phyloP scores from a whole-genome alignment of 2,797 vertebrate genomes.

The Sebastes oblongus region DNA sequence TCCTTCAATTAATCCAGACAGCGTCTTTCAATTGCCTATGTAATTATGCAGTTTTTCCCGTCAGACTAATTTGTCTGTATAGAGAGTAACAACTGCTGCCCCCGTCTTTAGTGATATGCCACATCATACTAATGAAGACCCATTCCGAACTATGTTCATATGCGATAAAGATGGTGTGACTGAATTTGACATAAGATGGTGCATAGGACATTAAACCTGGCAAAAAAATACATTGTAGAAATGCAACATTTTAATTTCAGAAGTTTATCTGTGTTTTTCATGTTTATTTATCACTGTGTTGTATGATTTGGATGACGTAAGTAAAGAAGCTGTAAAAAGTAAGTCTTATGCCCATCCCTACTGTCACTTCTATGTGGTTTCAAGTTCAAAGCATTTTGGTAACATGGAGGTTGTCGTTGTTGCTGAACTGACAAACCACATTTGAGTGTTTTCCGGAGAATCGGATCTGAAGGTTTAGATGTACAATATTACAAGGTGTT shows the following conservation, averaged over 20 bases:
- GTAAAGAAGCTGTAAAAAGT: conserved; percentile 13
- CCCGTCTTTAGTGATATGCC: background rate
- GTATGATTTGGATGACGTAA: conserved; percentile 3
- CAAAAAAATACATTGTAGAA: background rate
- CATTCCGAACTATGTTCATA: background rate
- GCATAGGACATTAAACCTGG: background rate
- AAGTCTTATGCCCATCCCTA: conserved; percentile 58
- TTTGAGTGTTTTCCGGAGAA: background rate
- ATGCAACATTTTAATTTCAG: background rate
- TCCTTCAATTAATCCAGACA: conserved; percentile 15
- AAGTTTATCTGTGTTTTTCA: background rate
- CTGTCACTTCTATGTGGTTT: conserved; percentile 11
- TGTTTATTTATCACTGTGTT: background rate
- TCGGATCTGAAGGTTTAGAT: conserved; percentile 41
- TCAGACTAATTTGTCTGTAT: background rate
- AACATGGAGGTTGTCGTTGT: background rate
- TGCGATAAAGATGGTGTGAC: background rate
- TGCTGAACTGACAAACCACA: conserved; percentile 5
- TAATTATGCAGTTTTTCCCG: background rate
- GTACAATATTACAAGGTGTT: conserved; percentile 3
- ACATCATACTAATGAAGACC: background rate
- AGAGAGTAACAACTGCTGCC: background rate
- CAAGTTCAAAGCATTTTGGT: conserved; percentile 19
- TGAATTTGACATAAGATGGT: background rate
- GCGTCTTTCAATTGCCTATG: background rate